Evolutionary conservation across 2,113 vertebrate genomes (phyloP).

Genomic region (Lampris incognitus): DNA sequence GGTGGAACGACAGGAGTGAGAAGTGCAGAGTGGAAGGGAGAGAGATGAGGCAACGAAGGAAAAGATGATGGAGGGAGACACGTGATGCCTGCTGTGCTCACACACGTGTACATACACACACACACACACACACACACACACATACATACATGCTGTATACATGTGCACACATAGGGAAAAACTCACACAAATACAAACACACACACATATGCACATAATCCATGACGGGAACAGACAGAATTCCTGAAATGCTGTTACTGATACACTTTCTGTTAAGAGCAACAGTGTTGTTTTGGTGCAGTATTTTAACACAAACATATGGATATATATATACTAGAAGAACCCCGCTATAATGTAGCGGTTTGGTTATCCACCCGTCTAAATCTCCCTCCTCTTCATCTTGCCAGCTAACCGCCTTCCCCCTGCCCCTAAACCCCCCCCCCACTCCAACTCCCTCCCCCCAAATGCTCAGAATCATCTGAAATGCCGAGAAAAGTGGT

Average conservation of each 20-base stretch:
- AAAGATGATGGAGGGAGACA: constrained; percentile 28
- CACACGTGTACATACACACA: neutral
- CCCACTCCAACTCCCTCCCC: no score
- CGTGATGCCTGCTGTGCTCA: neutral
- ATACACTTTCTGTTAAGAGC: no score
- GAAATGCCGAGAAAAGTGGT: no score
- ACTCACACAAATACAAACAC: neutral
- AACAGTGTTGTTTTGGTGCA: no score
- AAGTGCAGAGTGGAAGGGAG: neutral
- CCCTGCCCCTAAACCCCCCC: no score
- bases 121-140: neutral
- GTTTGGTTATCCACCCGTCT: no score
- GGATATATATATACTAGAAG: no score
- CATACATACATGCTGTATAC: neutral
- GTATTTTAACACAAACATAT: no score
- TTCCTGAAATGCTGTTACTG: neutral
- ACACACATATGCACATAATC: neutral
- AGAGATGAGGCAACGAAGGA: constrained; percentile 10
- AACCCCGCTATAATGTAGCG: no score
- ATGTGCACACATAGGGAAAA: neutral
- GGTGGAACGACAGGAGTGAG: neutral
- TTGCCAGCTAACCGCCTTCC: no score
- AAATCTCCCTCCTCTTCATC: no score
- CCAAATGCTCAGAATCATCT: no score
- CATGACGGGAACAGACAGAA: neutral